Conservation (phyloP, 1,140 invertebrate genomes). For the Theocolax elegans region DNA sequence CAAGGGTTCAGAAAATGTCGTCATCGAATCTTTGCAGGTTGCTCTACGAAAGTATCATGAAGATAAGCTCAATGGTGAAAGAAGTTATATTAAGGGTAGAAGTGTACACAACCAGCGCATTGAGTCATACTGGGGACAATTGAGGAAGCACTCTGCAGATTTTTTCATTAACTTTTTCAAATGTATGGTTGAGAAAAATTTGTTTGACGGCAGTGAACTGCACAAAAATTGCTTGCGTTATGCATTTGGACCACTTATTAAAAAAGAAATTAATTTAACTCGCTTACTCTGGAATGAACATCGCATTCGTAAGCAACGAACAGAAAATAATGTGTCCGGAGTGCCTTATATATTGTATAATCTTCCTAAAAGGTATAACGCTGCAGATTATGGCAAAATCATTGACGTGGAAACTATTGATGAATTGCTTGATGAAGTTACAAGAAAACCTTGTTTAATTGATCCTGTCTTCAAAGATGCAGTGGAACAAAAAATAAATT, state of each 20-base stretch:
- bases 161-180: conserved; percentile 33
- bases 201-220: conserved; percentile 14
- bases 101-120: too few species aligned
- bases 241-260: conserved; percentile 26
- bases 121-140: conserved; percentile 28
- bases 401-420: neutral
- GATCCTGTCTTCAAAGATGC: conserved; percentile 7
- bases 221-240: conserved; percentile 25
- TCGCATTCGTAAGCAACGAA: conserved; percentile 28
- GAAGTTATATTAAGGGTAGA: too few species aligned
- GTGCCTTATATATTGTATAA: conserved; percentile 14
- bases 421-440: conserved; percentile 9
- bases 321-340: conserved; percentile 10
- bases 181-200: neutral
- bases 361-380: neutral
- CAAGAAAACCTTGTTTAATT: conserved; percentile 10
- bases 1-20: too few species aligned
- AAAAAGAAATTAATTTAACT: conserved; percentile 7
- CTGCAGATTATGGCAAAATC: conserved; percentile 2
- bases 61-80: too few species aligned
- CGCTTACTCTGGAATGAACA: conserved; percentile 25
- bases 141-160: conserved; percentile 20
- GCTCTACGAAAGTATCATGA: too few species aligned
- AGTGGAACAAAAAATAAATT: neutral
- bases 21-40: too few species aligned